A percentile compares a stretch with the other conserved stretches of the same genome.
These are phyloP conservation scores for Polyploca ridens DNA, from an alignment of 2,888 invertebrate species.

Conservation along the genomic window DNA sequence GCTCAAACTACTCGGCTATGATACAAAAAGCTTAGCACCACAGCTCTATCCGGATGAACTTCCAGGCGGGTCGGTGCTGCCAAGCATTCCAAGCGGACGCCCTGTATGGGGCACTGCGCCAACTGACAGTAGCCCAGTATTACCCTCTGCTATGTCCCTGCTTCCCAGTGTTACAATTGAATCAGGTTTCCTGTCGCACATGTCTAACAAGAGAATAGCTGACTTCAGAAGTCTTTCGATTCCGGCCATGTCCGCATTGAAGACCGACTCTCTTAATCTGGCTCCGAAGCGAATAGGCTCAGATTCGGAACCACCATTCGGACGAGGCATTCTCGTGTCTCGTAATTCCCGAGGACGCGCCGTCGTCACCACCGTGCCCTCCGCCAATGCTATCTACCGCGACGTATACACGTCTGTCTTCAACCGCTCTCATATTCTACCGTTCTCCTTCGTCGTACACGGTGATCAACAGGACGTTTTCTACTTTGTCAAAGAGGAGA, in stretches of 20 bases:
- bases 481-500: slow-evolving; percentile 96
- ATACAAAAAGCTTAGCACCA: slow-evolving; percentile 93
- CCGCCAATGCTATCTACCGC: slow-evolving; percentile 94
- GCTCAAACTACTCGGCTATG: slow-evolving; percentile 93
- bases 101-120: slow-evolving; percentile 84
- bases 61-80: slow-evolving; percentile 87
- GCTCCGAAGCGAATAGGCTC: slow-evolving; percentile 91
- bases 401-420: slow-evolving; percentile 97
- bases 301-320: slow-evolving; percentile 95
- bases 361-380: slow-evolving; percentile 93
- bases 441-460: slow-evolving; percentile 94
- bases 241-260: slow-evolving; percentile 91
- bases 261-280: slow-evolving; percentile 90
- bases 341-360: slow-evolving; percentile 91
- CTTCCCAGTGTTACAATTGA: slow-evolving; percentile 89
- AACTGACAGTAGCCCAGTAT: slow-evolving; percentile 78
- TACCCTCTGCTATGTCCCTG: slow-evolving; percentile 86
- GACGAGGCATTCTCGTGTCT: slow-evolving; percentile 93
- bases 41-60: slow-evolving; percentile 91
- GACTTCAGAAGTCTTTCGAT: slow-evolving; percentile 91
- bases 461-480: slow-evolving; percentile 96
- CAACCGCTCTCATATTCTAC: slow-evolving; percentile 93
- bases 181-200: slow-evolving; percentile 93
- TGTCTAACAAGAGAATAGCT: slow-evolving; percentile 91
- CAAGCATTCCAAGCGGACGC: slow-evolving; percentile 84